Evolutionary conservation across 2,113 vertebrate species (phyloP), one percentile per base, ranked within the genome.

Genomic region (Cheirogaleus medius): DNA sequence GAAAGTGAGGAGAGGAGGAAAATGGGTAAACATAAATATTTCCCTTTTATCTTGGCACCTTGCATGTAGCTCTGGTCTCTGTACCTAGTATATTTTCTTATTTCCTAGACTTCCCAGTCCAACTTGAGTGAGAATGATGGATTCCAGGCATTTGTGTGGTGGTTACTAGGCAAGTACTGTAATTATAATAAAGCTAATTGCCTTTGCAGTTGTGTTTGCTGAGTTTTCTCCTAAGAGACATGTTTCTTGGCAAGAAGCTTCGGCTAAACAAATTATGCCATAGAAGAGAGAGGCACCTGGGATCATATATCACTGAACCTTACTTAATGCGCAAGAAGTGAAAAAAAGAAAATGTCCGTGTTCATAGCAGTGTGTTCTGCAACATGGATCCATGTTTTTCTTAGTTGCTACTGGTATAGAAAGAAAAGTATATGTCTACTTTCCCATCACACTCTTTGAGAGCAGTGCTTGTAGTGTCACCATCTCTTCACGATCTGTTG

Each of bases 131-230:
- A 99, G 15, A 99, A 99, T 39, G 98, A 99, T 0, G 98, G 99
- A 71, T 91, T 99, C 86, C 98, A 99, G 78, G 98, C 98, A 34
- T 99, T 99, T 87, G 71, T 99, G n/a, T 99, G 98, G 98, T 99
- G 99, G 99, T 98, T 99, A 91, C 97, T 99, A 89, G 99, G 99
- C 99, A 98, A 23, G 99, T 98, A 94, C 54, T 58, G 49, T 97
- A 93, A 80, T 94, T 80, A 87, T 44, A 71, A 1, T 47, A 6
- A 74, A 66, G 77, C 84, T 92, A 81, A 91, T 95, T 3, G 20
- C 12, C 52, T 73, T 80, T 44, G 17, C 63, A 54, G 71, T 89
- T 91, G 27, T 87, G 47, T 85, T 88, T 84, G 58, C 82, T 39
- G 60, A 47, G 8, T 78, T 10, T 6, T 56, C 90, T 91, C 90